phyloP scores from a whole-genome alignment of 2,888 invertebrate species.

The Steromphala cineraria region DNA sequence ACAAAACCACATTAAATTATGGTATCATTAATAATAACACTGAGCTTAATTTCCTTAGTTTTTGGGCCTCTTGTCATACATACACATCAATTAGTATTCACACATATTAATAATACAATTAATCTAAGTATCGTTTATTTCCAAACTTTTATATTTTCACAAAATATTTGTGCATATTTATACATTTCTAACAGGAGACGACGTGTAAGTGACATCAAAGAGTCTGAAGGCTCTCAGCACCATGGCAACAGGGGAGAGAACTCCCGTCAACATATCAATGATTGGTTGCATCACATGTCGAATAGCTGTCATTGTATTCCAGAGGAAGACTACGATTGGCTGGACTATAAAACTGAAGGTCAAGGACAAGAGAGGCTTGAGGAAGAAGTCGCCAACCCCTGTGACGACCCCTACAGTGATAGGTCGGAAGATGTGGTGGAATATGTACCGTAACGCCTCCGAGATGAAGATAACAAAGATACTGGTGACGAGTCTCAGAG shows the following conservation, averaged over 20 bases:
- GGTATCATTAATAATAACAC: too few species aligned
- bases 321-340: conserved; percentile 21
- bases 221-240: background rate
- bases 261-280: conserved; percentile 12
- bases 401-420: conserved; percentile 18
- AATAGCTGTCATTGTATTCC: conserved; percentile 22
- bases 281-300: conserved; percentile 14
- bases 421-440: conserved; percentile 16
- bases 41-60: too few species aligned
- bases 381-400: background rate
- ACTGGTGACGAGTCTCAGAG: conserved; percentile 23
- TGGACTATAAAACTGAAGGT: conserved; percentile 25
- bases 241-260: background rate
- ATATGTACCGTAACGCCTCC: conserved; percentile 7
- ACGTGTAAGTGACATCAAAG: background rate
- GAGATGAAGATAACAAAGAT: background rate
- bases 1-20: too few species aligned
- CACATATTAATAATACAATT: too few species aligned
- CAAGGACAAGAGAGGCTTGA: conserved; percentile 20
- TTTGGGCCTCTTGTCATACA: too few species aligned
- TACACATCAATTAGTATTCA: too few species aligned
- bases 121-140: too few species aligned
- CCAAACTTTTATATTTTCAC: too few species aligned
- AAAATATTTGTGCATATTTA: background rate
- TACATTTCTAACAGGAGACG: background rate